phyloP scores from a whole-genome alignment of 2,888 invertebrate species.

The Drosophila longiperda region DNA sequence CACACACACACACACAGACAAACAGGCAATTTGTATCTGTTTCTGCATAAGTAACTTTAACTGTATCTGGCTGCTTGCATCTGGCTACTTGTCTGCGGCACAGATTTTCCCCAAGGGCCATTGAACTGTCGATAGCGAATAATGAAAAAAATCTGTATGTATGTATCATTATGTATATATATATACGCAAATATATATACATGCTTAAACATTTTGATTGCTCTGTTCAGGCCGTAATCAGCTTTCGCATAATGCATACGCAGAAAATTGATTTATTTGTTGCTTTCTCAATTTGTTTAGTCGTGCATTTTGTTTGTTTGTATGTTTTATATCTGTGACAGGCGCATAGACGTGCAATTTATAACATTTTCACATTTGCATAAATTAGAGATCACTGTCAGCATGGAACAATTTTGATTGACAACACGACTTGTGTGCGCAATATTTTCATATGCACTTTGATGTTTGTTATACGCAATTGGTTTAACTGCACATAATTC shows the following conservation, averaged over 20 bases:
- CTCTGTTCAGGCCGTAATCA: conserved; percentile 48
- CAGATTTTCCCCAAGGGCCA: conserved; percentile 41
- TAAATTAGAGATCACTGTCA: conserved; percentile 53
- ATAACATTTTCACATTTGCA: conserved; percentile 60
- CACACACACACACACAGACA: neutral
- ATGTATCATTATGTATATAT: neutral
- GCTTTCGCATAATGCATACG: conserved; percentile 57
- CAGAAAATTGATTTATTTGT: conserved; percentile 68
- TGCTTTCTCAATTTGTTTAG: conserved; percentile 25
- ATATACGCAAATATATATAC: neutral
- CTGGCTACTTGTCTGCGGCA: conserved; percentile 18
- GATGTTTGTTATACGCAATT: conserved; percentile 2
- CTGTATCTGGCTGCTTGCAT: neutral
- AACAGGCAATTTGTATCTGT: conserved; percentile 11
- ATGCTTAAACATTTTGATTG: conserved; percentile 15
- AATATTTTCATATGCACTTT: conserved; percentile 35
- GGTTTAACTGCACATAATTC: conserved; percentile 17
- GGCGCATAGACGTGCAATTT: conserved; percentile 40
- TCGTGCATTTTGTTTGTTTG: conserved; percentile 8
- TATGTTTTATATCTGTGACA: conserved; percentile 33
- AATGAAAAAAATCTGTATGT: conserved; percentile 45
- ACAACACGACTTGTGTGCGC: conserved; percentile 31
- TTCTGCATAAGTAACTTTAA: conserved; percentile 5
- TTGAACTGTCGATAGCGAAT: conserved; percentile 34
- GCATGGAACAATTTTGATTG: conserved; percentile 37